A percentile compares a stretch with the other conserved stretches of the same genome.
Conservation (phyloP, 2,888 invertebrate species). For the Blera fallax region DNA sequence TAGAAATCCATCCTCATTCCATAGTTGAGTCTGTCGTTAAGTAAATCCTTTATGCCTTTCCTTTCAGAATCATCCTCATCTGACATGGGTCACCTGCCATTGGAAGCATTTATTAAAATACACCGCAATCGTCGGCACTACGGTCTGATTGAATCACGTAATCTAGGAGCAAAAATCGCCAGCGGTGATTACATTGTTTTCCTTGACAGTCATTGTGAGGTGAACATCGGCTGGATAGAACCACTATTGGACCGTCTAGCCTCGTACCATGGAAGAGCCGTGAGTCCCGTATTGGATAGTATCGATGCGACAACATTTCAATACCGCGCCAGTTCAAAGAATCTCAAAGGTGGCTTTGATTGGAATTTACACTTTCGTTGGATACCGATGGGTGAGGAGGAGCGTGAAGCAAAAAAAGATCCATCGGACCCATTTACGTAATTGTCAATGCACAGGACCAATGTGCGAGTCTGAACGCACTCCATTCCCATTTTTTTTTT, state of each 20-base stretch:
- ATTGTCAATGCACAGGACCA: constrained; percentile 50
- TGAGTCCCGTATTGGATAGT: constrained; percentile 82
- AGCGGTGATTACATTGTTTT: constrained; percentile 80
- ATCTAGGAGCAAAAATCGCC: constrained; percentile 78
- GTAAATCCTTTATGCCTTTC: background rate
- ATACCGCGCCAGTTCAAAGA: constrained; percentile 78
- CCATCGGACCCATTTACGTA: constrained; percentile 73
- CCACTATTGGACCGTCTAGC: constrained; percentile 80
- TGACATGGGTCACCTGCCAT: constrained; percentile 27
- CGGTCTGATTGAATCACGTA: constrained; percentile 81
- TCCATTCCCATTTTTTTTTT: background rate
- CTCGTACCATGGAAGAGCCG: constrained; percentile 75
- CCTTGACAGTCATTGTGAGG: constrained; percentile 82
- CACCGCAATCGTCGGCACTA: constrained; percentile 76
- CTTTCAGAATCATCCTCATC: constrained; percentile 19
- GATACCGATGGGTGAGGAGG: constrained; percentile 76
- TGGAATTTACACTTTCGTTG: constrained; percentile 83
- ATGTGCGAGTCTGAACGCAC: constrained; percentile 26
- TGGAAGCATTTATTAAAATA: constrained; percentile 65
- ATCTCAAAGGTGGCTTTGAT: constrained; percentile 82
- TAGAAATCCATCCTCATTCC: background rate
- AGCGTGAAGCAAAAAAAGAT: constrained; percentile 61
- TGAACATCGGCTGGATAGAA: constrained; percentile 81
- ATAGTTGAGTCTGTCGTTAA: background rate
- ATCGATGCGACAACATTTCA: constrained; percentile 81